Conservation (phyloP, 2,797 vertebrate species). For the Hemibagrus guttatus region DNA sequence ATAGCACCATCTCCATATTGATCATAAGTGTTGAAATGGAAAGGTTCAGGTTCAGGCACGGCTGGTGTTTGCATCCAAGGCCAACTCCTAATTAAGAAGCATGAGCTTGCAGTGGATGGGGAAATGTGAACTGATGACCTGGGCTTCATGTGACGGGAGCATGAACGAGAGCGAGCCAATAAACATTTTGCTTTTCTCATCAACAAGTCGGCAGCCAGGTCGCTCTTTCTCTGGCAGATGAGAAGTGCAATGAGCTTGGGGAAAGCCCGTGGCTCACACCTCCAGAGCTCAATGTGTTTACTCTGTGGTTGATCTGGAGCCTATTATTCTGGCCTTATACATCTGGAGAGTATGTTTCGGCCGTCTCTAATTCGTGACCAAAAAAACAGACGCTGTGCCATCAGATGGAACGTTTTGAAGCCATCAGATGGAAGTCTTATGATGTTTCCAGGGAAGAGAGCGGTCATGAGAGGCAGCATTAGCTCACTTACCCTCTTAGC, state of each 20-base stretch:
- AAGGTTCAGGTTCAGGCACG: background rate
- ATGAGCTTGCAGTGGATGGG: slow-evolving; percentile 23
- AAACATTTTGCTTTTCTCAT: slow-evolving; percentile 2
- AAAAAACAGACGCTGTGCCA: background rate
- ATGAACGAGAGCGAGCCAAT: background rate
- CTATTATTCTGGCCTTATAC: slow-evolving; percentile 39
- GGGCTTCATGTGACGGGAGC: slow-evolving; percentile 48
- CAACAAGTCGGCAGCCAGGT: background rate
- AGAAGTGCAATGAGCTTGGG: background rate
- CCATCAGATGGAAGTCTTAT: slow-evolving; percentile 53
- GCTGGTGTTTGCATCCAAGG: background rate
- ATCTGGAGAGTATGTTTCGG: background rate
- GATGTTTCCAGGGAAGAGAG: slow-evolving; percentile 49
- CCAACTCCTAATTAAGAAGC: slow-evolving; percentile 28
- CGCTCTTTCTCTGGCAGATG: background rate
- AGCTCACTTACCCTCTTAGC: background rate
- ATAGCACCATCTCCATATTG: background rate
- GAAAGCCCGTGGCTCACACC: background rate
- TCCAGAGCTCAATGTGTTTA: background rate
- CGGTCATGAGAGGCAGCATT: slow-evolving; percentile 42
- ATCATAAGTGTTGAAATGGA: slow-evolving; percentile 8
- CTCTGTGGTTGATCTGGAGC: background rate
- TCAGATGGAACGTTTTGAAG: slow-evolving; percentile 32
- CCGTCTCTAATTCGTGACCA: slow-evolving; percentile 6
- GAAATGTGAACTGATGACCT: slow-evolving; percentile 47